These are phyloP conservation scores for Apaloderma vittatum DNA, from an alignment of 2,113 vertebrate species.

Conservation along the genomic window DNA sequence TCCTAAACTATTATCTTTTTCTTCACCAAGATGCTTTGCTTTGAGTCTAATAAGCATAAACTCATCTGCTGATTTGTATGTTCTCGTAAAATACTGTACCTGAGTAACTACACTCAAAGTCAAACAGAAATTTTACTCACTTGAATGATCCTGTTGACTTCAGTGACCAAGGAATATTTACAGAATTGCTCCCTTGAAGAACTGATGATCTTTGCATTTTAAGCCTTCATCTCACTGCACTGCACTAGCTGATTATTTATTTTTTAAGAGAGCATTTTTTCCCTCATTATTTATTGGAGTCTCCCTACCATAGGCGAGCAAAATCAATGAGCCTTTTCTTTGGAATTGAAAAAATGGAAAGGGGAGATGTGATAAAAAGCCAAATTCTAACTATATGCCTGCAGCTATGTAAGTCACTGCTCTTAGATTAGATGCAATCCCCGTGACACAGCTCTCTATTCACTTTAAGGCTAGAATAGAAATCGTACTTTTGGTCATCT, in stretches of 20 bases:
- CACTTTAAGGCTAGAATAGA: slow-evolving; percentile 8
- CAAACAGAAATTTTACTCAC: neutral
- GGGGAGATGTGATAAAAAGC: neutral
- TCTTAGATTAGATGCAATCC: slow-evolving; percentile 51
- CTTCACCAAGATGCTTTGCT: neutral
- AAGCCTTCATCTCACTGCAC: neutral
- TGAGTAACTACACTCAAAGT: neutral
- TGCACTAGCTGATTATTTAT: neutral
- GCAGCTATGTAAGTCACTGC: slow-evolving; percentile 25
- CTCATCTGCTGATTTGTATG: neutral
- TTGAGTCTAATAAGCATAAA: neutral
- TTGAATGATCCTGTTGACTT: neutral
- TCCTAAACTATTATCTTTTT: neutral
- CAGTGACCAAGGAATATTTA: neutral
- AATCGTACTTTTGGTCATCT: slow-evolving; percentile 17
- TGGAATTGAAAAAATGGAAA: slow-evolving; percentile 37
- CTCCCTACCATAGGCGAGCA: neutral
- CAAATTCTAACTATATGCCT: neutral
- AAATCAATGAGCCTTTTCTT: slow-evolving; percentile 52
- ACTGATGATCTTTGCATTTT: neutral
- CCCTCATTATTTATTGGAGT: slow-evolving; percentile 14
- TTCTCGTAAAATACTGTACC: neutral
- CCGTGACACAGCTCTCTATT: neutral
- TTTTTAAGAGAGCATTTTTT: slow-evolving; percentile 7
- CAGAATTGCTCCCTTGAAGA: neutral